Evolutionary conservation across 2,797 vertebrate genomes (phyloP).

Genomic region (Bufotes viridis): DNA sequence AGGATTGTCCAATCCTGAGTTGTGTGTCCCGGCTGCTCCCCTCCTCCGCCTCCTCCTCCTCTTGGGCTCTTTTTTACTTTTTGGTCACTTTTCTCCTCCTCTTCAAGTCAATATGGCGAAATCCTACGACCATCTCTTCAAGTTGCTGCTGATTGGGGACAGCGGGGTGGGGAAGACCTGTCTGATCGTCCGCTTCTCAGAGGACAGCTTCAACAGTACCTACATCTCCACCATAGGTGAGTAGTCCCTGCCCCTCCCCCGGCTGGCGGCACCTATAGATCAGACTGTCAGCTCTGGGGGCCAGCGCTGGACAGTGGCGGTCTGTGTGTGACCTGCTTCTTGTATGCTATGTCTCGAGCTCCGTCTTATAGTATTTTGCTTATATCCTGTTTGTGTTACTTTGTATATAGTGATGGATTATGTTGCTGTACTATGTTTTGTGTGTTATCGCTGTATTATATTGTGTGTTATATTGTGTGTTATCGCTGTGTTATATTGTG

Average conservation of each 20-base stretch:
- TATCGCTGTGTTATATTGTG: not conserved
- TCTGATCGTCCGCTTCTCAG: conserved; percentile 91
- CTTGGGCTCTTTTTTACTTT: conserved; percentile 54
- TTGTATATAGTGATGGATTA: not conserved
- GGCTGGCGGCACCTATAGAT: not conserved
- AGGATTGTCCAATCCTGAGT: conserved; percentile 20
- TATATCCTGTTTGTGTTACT: not conserved
- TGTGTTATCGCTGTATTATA: too few relatives aligned
- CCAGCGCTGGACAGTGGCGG: not conserved
- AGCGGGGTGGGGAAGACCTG: conserved; percentile 97
- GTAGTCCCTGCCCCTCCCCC: conserved; percentile 62
- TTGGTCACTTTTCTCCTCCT: conserved; percentile 67
- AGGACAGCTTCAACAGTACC: conserved; percentile 93
- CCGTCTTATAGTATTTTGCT: not conserved
- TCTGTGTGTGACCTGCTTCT: not conserved
- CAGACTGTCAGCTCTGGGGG: conserved; percentile 14
- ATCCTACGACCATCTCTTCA: conserved; percentile 96
- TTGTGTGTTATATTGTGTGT: not conserved
- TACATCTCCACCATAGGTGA: conserved; percentile 96
- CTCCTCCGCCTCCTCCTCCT: conserved; percentile 68
- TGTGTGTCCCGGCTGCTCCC: not conserved
- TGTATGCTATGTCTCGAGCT: too few relatives aligned
- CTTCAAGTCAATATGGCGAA: conserved; percentile 82
- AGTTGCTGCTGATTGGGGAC: conserved; percentile 92
- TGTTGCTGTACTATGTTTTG: not conserved